phyloP scores from a whole-genome alignment of 1,140 invertebrate species.

The Venturia canescens region DNA sequence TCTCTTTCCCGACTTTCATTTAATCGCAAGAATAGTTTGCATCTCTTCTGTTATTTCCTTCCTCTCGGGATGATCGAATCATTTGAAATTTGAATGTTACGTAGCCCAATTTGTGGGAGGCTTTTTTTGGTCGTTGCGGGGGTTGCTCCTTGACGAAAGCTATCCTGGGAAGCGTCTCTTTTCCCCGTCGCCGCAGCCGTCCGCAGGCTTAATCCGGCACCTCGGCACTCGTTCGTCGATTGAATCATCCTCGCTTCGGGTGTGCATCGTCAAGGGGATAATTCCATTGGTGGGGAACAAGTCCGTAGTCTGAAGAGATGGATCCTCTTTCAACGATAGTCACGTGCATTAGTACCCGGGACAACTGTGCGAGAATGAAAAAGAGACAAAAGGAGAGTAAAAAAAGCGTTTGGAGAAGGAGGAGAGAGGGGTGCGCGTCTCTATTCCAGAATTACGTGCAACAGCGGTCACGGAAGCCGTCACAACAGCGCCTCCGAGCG shows the following conservation, averaged over 20 bases:
- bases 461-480: not conserved
- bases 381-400: not conserved
- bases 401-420: not conserved
- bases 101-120: not conserved
- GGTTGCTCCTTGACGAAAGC: not conserved
- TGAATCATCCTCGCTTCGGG: constrained; percentile 5
- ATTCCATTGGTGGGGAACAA: constrained; percentile 22
- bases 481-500: not conserved
- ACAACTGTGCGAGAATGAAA: not conserved
- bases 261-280: constrained; percentile 17
- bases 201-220: not conserved
- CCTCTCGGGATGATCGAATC: not conserved
- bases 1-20: not conserved
- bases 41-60: not conserved
- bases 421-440: not conserved
- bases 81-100: not conserved
- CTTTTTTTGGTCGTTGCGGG: not conserved
- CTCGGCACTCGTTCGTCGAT: constrained; percentile 2
- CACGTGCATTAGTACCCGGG: constrained; percentile 14
- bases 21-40: not conserved
- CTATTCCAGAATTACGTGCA: constrained; percentile 12
- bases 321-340: constrained; percentile 19
- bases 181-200: not conserved
- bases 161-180: not conserved
- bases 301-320: not conserved